Percentiles rank a stretch among this genome's conserved stretches.
Evolutionary conservation across 2,113 vertebrate species (phyloP).

Genomic region (Cathartes aura): DNA sequence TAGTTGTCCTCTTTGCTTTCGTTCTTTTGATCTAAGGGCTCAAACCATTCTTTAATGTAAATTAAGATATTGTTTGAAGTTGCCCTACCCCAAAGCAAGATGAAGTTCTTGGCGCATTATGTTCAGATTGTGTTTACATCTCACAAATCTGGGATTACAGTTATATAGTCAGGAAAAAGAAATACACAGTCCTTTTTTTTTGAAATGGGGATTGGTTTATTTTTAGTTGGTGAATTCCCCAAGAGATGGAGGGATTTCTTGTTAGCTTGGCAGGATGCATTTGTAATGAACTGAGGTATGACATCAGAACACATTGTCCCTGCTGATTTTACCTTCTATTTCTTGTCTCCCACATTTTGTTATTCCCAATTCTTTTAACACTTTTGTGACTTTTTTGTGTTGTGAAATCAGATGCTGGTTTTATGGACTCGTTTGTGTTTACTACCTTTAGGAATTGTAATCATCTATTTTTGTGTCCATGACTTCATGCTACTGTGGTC

Average conservation of each 20-base stretch:
- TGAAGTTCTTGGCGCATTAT: background rate
- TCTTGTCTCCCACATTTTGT: background rate
- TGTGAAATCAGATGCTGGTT: background rate
- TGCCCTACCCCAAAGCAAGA: background rate
- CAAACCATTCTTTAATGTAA: background rate
- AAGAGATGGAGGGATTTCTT: background rate
- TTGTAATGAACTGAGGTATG: background rate
- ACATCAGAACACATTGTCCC: background rate
- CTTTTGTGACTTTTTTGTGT: background rate
- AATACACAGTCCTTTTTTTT: background rate
- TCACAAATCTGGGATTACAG: background rate
- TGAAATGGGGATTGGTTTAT: background rate
- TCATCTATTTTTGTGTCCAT: background rate
- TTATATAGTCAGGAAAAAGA: background rate
- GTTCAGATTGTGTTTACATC: background rate
- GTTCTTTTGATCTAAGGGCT: background rate
- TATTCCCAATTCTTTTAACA: background rate
- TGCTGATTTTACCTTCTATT: background rate
- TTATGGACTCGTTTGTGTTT: background rate
- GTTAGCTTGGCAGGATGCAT: background rate
- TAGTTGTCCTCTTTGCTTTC: background rate
- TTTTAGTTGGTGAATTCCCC: background rate
- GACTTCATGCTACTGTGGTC: background rate
- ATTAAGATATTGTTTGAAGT: background rate
- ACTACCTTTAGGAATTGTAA: background rate